Base-by-base conservation (phyloP, 2,113 vertebrate genomes). In the Progne subis region DNA sequence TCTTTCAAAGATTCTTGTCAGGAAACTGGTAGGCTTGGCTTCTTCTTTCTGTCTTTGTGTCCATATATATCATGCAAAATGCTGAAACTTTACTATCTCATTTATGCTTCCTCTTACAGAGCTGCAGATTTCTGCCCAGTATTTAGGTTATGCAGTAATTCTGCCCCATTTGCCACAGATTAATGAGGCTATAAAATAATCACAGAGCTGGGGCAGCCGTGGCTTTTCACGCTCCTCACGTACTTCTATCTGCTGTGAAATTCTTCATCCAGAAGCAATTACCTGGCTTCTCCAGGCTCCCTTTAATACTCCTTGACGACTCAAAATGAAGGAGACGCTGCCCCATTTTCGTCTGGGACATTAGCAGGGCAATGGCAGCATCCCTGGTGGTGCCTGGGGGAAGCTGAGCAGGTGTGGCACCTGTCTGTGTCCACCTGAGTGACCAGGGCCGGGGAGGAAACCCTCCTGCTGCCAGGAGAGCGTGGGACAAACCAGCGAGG, bases 161-260 rank as follows among this genome's bases (percentile, higher is more conserved):
- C 90, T 76, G 41, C 84, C 31, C 49, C 31, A 34, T 92, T 97
- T 96, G 88, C 63, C 86, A 82, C 63, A 92, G 82, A 95, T 95
- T 88, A 96, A 92, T 5, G 75, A 96, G 82, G 80, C 68, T 79
- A 68, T 97, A 96, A 96, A 97, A 67, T 60, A 86, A 92, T 90
- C 83, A 44, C 84, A 88, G 93, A 90, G 75, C 82, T 76, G 67
- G 75, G 69, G 29, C 52, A 96, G 82, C 86, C 20, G 5, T 97
- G 87, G 55, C 14, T 95, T 80, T 94, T 90, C 59, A 83, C 4
- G 6, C 70, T 74, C 43, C 59, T 94, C 90, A 80, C 43, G 4
- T 92, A 50, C 92, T 91, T 94, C 24, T 77, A 78, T 93, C 86
- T 79, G 11, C 87, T 52, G 59, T 70, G 49, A 97, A 91, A 91